Evolutionary conservation across 2,113 vertebrate genomes (phyloP), one percentile per base, ranked within the genome.

Genomic region (Macroglossus sobrinus): DNA sequence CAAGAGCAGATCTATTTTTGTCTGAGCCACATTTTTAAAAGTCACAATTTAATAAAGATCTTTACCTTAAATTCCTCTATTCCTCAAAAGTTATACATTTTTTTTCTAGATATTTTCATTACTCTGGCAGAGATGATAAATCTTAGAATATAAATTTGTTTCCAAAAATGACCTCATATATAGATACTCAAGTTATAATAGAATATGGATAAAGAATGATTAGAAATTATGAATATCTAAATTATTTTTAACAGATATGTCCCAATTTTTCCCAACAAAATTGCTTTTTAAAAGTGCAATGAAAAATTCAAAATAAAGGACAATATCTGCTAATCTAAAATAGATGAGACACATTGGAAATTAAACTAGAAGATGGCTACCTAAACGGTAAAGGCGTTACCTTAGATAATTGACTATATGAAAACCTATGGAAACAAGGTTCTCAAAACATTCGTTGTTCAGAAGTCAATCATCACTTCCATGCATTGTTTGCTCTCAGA

Each of bases 131-230:
- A 88, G 26, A 66, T 76, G 84, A 93, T 96, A 35, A 94, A 85
- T 88, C 22, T 78, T 82, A 19, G 50, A 88, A 71, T 45, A 94
- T 85, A 92, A 85, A 92, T 94, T 71, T n/a, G 87, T 94, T 64
- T 71, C 8, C n/a, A 55, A 79, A 96, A 97, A 98, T 91, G 63
- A 64, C 4, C 13, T 93, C 81, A n/a, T 79, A 2, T 13, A 45
- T 33, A 80, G 40, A 79, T 40, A n/a, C 22, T 93, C 72, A 86
- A 75, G 68, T 71, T 18, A 38, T 43, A 91, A 81, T 33, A 85
- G n/a, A 9, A 80, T 72, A 80, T n/a, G 47, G 61, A 86, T 85
- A 66, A 33, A 89, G 68, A 90, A 81, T 89, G 53, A 81, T 75
- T 87, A 90, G 57, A 68, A 66, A 71, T 85, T 38, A 81, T 57